Evolutionary conservation across 2,113 vertebrate genomes (phyloP), one percentile per base, ranked within the genome.

Genomic region (Cyprinodon brontotheroides): DNA sequence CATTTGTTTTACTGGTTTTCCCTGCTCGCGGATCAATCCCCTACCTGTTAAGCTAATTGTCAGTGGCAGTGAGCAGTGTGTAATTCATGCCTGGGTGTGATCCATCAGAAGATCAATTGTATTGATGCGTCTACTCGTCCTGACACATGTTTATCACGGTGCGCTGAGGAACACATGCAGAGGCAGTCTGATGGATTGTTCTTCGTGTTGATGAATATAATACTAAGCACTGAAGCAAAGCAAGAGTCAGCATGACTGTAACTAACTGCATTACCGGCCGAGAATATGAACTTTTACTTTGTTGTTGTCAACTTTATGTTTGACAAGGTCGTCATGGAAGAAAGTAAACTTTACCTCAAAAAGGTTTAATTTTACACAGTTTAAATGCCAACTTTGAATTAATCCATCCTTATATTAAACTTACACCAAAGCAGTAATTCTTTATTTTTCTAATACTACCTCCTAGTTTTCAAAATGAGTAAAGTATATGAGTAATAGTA

Each of bases 11-110:
- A 63, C 71, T 43, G 0, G 10, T 45, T 13, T 22, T 70, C 45
- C n/a, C 48, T 1, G 43, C 41, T 17, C 13, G 7, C 13, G 47
- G 77, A 92, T 90, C 90, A 84, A 84, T 88, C 79, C 47, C 40
- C 74, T 39, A 73, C 86, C 82, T 78, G 83, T 91, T 92, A 82
- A 83, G 88, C 83, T 90, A 92, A 92, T 92, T 92, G 93, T 85
- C 20, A 17, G 66, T 76, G 74, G 84, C 88, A 70, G 89, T 67
- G 77, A 84, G 86, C 45, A 1, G 68, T 45, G 69, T 79, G 74
- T 81, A 88, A 84, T 85, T 85, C 73, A 61, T 78, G 75, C 85
- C 79, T 10, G 2, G 40, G 48, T 37, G 67, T 41, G 71, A 91
- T 90, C 87, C 88, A 64, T 92, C 92, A 89, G 72, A 72, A 29